Evolutionary conservation across 2,113 vertebrate species (phyloP).

Genomic region (Morone chrysops): DNA sequence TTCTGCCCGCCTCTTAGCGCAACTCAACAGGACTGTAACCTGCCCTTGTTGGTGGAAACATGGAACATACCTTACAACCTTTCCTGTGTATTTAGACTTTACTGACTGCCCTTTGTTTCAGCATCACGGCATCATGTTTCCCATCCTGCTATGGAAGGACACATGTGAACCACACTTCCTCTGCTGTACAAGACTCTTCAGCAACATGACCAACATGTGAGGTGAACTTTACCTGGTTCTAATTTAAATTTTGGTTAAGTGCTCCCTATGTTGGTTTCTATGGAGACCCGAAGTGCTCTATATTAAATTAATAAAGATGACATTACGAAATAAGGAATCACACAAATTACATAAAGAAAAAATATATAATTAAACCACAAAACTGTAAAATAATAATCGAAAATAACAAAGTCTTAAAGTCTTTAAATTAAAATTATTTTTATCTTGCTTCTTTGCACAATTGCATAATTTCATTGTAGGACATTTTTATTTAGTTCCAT

Average conservation of each 20-base stretch:
- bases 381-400: not conserved
- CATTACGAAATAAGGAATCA: not conserved
- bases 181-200: conserved; percentile 12
- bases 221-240: conserved; percentile 3
- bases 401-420: not conserved
- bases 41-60: conserved; percentile 29
- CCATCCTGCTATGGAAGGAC: conserved; percentile 47
- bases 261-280: not conserved
- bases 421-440: not conserved
- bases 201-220: conserved; percentile 27
- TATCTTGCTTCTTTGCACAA: conserved; percentile 3
- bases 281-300: conserved; percentile 9
- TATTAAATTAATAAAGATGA: not conserved
- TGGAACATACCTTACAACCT: conserved; percentile 12
- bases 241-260: not conserved
- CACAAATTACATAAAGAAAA: not conserved
- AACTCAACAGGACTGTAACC: conserved; percentile 22
- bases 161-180: conserved; percentile 26
- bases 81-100: conserved; percentile 27
- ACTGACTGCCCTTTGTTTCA: conserved; percentile 8
- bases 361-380: not conserved
- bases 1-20: conserved; percentile 15
- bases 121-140: conserved; percentile 6
- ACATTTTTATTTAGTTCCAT: not conserved
- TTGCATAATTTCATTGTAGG: not conserved